phyloP scores from a whole-genome alignment of 2,888 invertebrate genomes.

The Cataglyphis cursor region DNA sequence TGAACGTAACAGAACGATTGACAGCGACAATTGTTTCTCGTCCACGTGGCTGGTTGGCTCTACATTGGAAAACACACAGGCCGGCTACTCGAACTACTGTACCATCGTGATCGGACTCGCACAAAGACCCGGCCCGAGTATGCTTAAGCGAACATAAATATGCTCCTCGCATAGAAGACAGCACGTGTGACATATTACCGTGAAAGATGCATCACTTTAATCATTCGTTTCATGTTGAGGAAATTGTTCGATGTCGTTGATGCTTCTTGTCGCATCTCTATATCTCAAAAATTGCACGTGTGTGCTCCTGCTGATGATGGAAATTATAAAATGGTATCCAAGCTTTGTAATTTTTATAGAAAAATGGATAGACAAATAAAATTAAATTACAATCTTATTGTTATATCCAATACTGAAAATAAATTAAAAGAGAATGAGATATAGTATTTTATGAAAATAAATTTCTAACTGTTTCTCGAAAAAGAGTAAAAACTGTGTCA shows the following conservation, averaged over 20 bases:
- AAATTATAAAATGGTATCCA: background rate
- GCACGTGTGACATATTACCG: slow-evolving; percentile 32
- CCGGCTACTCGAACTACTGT: slow-evolving; percentile 66
- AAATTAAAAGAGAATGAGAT: background rate
- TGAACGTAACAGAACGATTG: slow-evolving; percentile 64
- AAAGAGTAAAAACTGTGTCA: slow-evolving; percentile 11
- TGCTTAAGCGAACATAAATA: slow-evolving; percentile 36
- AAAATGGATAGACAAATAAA: background rate
- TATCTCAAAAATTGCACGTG: background rate
- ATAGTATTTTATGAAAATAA: slow-evolving; percentile 27
- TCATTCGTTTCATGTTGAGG: slow-evolving; percentile 9
- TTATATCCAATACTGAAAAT: background rate
- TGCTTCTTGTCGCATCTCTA: background rate
- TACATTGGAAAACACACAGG: slow-evolving; percentile 71
- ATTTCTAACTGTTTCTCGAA: slow-evolving; percentile 20
- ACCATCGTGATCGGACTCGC: slow-evolving; percentile 45
- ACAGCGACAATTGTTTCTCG: slow-evolving; percentile 71
- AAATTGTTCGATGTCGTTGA: background rate
- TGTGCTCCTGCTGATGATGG: background rate
- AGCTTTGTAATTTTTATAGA: slow-evolving; percentile 3
- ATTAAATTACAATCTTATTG: slow-evolving; percentile 4
- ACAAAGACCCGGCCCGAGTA: slow-evolving; percentile 61
- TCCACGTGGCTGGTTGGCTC: slow-evolving; percentile 58
- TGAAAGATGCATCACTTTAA: slow-evolving; percentile 35
- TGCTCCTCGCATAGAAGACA: slow-evolving; percentile 32